Conservation (phyloP, 2,113 vertebrate genomes). For the Athene noctua region DNA sequence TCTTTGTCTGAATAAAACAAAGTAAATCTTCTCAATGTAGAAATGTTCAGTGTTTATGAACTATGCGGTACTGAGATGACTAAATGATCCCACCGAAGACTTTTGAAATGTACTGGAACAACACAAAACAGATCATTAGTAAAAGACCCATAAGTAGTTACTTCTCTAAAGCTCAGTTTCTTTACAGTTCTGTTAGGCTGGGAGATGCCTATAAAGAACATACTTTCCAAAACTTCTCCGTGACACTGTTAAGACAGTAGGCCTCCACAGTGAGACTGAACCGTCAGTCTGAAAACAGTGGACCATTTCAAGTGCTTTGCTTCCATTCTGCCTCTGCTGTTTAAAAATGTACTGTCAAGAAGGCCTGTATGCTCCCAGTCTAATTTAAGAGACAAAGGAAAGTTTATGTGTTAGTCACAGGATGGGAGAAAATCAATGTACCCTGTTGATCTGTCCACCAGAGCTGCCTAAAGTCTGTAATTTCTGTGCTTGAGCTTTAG, state of each 20-base stretch:
- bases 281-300: background rate
- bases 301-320: background rate
- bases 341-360: background rate
- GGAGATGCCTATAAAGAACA: background rate
- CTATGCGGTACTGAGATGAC: background rate
- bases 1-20: background rate
- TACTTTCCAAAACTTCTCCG: constrained; percentile 8
- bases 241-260: background rate
- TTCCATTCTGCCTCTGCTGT: background rate
- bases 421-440: background rate
- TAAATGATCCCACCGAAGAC: background rate
- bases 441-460: background rate
- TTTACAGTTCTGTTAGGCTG: background rate
- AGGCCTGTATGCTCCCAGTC: background rate
- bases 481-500: background rate
- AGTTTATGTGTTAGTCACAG: background rate
- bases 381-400: background rate
- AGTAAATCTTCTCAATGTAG: background rate
- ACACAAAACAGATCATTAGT: background rate
- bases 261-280: background rate
- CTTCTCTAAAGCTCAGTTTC: background rate
- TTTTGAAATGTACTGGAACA: background rate
- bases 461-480: background rate
- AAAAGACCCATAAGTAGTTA: background rate
- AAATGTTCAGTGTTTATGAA: background rate